Evolutionary conservation across 2,797 vertebrate species (phyloP), one percentile per base, ranked within the genome.

Genomic region (Xenopus petersii): DNA sequence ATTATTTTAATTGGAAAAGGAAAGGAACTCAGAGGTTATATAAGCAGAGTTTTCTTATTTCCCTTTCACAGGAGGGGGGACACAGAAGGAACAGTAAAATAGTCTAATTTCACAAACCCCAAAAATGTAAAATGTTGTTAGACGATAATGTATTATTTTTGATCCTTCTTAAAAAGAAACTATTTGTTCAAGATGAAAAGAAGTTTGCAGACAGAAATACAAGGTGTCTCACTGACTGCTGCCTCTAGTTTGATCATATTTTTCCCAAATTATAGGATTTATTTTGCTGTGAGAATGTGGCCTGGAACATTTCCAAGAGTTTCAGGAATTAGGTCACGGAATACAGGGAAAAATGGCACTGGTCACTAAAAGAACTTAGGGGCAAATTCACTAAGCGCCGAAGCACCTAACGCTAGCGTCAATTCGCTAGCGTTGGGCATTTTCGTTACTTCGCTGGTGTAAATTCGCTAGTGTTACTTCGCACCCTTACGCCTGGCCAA

Each of bases 1-100:
- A 79, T 79, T 79, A 79, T 78, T 78, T 78, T 78, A 78, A 78
- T 78, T 78, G 75, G 75, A 65, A 69, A 78, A 58, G 66, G 75
- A 78, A 60, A 79, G 70, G 54, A 79, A 79, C 74, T 30, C 46
- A 69, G 71, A 69, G 76, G 66, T 74, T 79, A 79, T n/a, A 70
- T 60, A 21, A 64, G 54, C 64, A 64, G 10, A 13, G n/a, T 46
- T 64, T 77, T 67, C 66, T 74, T 74, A 66, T 79, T 79, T 74
- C 71, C 42, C 16, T 47, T 61, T 64, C 67, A 65, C 61, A 66
- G 67, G 60, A 74, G 71, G 62, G 76, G 66, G 71, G 26, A 21
- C 36, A 24, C 26, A 58, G n/a, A 69, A 17, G 65, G 54, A 54
- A 21, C 51, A 1, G 30, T 51, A 8, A 65, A 70, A 70, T 79